These are phyloP conservation scores for Anaspis maculata DNA, from an alignment of 2,888 invertebrate species.

Conservation along the genomic window DNA sequence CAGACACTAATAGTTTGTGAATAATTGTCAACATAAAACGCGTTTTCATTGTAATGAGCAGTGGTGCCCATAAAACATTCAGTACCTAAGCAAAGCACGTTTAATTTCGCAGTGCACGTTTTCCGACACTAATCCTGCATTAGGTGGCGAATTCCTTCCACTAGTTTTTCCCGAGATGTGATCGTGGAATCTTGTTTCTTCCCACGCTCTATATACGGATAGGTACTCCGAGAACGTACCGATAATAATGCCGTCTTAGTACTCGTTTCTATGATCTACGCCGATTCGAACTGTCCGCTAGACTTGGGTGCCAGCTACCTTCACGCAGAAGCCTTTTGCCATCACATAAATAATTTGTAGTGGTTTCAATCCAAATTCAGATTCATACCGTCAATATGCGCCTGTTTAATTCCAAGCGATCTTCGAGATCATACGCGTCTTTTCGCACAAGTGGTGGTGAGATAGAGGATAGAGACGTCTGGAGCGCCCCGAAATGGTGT, in stretches of 20 bases:
- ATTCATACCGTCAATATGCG: no score
- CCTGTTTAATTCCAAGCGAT: no score
- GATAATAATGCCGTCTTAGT: slow-evolving; percentile 16
- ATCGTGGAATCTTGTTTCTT: slow-evolving; percentile 35
- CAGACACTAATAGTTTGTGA: no score
- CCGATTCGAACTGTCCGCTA: slow-evolving; percentile 7
- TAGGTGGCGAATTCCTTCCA: slow-evolving; percentile 31
- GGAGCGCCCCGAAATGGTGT: no score
- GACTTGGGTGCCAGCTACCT: slow-evolving; percentile 9
- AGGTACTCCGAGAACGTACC: slow-evolving; percentile 15
- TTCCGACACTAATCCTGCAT: slow-evolving; percentile 25
- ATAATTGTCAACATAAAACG: no score
- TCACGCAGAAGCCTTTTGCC: no score
- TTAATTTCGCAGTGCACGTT: slow-evolving; percentile 13
- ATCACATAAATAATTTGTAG: no score
- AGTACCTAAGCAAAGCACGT: slow-evolving; percentile 2
- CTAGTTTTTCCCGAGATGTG: slow-evolving; percentile 33
- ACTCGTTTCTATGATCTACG: slow-evolving; percentile 13
- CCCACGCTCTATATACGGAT: slow-evolving; percentile 35
- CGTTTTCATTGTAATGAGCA: background rate
- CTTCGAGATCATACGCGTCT: no score
- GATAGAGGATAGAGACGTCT: no score
- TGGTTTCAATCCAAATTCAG: no score
- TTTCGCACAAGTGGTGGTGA: no score
- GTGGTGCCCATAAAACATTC: background rate